Evolutionary conservation across 2,888 invertebrate species (phyloP).

Genomic region (Sminthurinus aureus): DNA sequence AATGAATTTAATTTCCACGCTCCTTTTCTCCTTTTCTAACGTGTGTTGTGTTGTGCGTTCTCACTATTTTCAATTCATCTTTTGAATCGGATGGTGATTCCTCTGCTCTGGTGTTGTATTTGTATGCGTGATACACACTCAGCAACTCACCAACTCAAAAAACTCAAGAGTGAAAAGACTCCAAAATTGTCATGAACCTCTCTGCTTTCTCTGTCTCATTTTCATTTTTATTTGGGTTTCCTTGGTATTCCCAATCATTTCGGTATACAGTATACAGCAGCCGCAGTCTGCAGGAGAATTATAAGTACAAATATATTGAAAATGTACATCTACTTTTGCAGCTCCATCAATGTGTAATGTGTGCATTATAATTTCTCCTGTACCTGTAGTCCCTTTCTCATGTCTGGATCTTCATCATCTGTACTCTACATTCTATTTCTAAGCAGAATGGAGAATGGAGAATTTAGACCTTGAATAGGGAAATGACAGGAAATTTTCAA

Average conservation of each 20-base stretch:
- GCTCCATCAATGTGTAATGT: too few species aligned
- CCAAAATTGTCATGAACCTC: conserved; percentile 37
- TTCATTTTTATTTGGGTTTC: neutral
- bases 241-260: conserved; percentile 27
- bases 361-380: too few species aligned
- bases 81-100: conserved; percentile 6
- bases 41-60: conserved; percentile 34
- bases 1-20: conserved; percentile 47
- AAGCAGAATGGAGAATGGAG: neutral
- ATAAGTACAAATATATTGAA: conserved; percentile 14
- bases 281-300: conserved; percentile 17
- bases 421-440: too few species aligned
- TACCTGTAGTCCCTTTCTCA: too few species aligned
- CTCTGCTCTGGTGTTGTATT: too few species aligned
- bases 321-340: conserved; percentile 5
- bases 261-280: too few species aligned
- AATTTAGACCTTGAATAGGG: neutral
- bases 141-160: too few species aligned
- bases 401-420: too few species aligned
- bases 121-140: conserved; percentile 22
- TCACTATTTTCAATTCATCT: conserved; percentile 44
- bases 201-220: neutral
- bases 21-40: conserved; percentile 17
- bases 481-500: neutral
- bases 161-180: conserved; percentile 24